Base-by-base conservation (phyloP, 2,113 vertebrate species). In the Pyrgilauda ruficollis region DNA sequence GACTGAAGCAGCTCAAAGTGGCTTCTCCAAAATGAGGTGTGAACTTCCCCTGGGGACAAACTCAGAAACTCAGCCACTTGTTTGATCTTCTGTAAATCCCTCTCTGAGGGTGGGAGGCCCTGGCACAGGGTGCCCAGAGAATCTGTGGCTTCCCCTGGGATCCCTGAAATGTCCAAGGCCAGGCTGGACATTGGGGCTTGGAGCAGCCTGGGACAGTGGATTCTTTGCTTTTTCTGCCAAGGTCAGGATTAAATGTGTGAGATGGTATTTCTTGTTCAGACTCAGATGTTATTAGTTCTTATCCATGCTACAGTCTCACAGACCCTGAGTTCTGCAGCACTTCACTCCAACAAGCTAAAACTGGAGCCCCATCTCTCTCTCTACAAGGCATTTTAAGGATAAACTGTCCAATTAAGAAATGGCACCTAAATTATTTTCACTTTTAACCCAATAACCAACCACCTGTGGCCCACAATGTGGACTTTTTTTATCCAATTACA, bases 101-200 rank as follows among this genome's bases (percentile, higher is more conserved):
- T 1, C 63, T 74, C 33, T 0, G 4, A 69, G n/a, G 21, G 39
- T 41, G 53, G 6, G 3, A 46, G 22, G 37, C 21, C 10, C 74
- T 63, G 75, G 63, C 46, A 39, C 47, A 62, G 46, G 30, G 11
- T 77, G 56, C n/a, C 58, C 67, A 80, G 58, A 44, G 44, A 0
- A 39, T 33, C 52, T 67, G 68, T 1, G 86, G 61, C 44, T 82
- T 61, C 44, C 46, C 61, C 69, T 70, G 64, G 64, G 23, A 53
- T 75, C 46, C 69, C 87, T 82, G 70, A 24, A 0, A 53, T 47
- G 39, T 0, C 53, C 78, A 14, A n/a, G 69, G 16, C 33, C 53
- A 53, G 69, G 61, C 0, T 74, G 87, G 43, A 49, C 2, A 4
- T 0, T 50, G n/a, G 56, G 83, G 84, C 1, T 28, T 1, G 64